Base-by-base conservation (phyloP, 1,140 invertebrate genomes). In the Camponotus pennsylvanicus region DNA sequence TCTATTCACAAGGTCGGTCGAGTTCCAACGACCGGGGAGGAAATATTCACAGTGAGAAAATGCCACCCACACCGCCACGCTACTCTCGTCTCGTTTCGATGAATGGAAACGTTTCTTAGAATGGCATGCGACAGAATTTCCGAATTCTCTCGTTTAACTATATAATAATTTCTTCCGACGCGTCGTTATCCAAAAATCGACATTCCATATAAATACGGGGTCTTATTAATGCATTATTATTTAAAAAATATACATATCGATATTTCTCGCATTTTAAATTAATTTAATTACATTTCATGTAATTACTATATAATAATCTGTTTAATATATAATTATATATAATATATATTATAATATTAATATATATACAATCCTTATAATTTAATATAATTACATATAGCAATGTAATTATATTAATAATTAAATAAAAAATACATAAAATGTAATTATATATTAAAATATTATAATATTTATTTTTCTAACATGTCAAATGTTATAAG, bases 61-160 rank as follows among this genome's bases (percentile, higher is more conserved):
- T 93, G 82, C 93, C 93, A 93, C 93, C 92, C 93, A 93, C 92
- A 89, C 88, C 27, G 49, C 61, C 75, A 80, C 75, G 42, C 42
- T 45, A 77, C 75, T 21, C 85, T 75, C 76, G 69, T 80, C 61
- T 75, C 37, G 34, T 27, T 64, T 73, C 79, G 57, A 52, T 90
- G 42, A 90, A 90, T 90, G 69, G 89, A 69, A 78, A 90, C 88
- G 88, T 89, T 86, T 90, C 71, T 49, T 67, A 87, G 77, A 90
- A 89, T 85, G 77, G 73, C 75, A 66, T 75, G 64, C 57, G 59
- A 84, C 79, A 85, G 79, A 90, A 87, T 76, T 69, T 82, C 57
- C 69, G 32, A 67, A 71, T 88, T 57, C 37, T 42, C 18, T 42
- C 73, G 57, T 61, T 83, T 83, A 83, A 83, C 69, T 52, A 52